Conservation (phyloP, 2,888 invertebrate genomes). For the Drosophila yooni region DNA sequence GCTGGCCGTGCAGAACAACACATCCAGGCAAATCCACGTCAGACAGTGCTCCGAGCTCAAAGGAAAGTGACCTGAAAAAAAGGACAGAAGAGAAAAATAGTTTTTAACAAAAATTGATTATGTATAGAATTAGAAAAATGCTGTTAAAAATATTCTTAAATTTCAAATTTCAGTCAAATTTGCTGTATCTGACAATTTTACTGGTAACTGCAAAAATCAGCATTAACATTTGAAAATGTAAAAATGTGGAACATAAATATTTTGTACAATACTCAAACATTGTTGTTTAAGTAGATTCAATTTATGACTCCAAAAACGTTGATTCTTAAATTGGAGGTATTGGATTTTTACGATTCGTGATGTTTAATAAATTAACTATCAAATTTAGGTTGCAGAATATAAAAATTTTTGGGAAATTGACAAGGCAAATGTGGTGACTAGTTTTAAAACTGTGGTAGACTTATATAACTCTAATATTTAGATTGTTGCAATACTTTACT, state of each 20-base stretch:
- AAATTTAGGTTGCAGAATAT: not conserved
- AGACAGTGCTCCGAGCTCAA: conserved; percentile 94
- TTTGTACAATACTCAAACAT: too few species aligned
- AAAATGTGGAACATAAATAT: too few species aligned
- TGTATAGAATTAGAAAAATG: not conserved
- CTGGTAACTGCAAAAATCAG: not conserved
- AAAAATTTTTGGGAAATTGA: not conserved
- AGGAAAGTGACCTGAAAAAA: conserved; percentile 91
- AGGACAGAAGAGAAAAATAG: not conserved
- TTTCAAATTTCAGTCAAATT: not conserved
- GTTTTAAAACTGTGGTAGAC: not conserved
- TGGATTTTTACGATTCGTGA: accelerated
- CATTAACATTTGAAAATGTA: not conserved
- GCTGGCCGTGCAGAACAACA: conserved; percentile 97
- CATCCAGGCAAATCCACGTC: conserved; percentile 97
- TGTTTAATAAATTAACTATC: not conserved
- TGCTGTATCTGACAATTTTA: not conserved
- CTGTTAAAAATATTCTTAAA: not conserved
- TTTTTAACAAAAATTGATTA: not conserved
- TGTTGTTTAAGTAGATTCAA: not conserved
- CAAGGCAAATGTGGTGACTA: not conserved
- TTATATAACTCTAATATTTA: not conserved
- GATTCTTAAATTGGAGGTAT: not conserved
- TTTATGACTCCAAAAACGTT: not conserved
- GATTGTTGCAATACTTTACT: not conserved